Base-by-base conservation (phyloP, 1,140 invertebrate species). In the Brachionus plicatilis region DNA sequence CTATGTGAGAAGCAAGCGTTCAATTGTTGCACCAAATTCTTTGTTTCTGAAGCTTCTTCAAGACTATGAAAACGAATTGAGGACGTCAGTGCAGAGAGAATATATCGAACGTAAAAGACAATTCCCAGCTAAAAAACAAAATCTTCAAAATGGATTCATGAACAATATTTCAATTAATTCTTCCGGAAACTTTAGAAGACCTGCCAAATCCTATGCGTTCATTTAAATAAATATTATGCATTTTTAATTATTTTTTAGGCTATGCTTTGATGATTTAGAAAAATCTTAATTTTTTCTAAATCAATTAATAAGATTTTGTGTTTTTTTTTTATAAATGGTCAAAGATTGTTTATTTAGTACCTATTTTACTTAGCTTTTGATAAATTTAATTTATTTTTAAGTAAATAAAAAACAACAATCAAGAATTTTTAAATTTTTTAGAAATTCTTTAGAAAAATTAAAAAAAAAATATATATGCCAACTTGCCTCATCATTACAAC, bases 51-150 rank as follows among this genome's bases (percentile, higher is more conserved):
- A 56, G 14, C 20, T 56, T 1, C 17, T 78, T 8, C 75, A 41
- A 14, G 20, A 78, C 12, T 78, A 50, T 43, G 75, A 78, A 56
- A 56, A 47, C 14, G 75, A 78, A 14, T 56, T 78, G n/a, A 68
- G 1, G 27, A 29, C n/a, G 1, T 29, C 65, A 11, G 14, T 33
- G 0, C 33, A 33, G 14, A 68, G n/a, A 68, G 66, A 68, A n/a
- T 12, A n/a, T 3, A 41, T 33, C 0, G 33, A 24, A 66, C 47
- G 47, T 17, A 53, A 60, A 68, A 37, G 27, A 68, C 27, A 33
- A 33, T 2, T 7, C 5, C 24, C 1, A 29, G 66, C 12, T 33
- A 68, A 33, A 14, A 68, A n/a, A 33, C 66, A 68, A 68, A 41
- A 68, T 33, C 6, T 68, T n/a, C 33, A 33, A 68, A 68, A 41